Evolutionary conservation across 2,888 invertebrate genomes (phyloP).

Genomic region (Eristalinus aeneus): DNA sequence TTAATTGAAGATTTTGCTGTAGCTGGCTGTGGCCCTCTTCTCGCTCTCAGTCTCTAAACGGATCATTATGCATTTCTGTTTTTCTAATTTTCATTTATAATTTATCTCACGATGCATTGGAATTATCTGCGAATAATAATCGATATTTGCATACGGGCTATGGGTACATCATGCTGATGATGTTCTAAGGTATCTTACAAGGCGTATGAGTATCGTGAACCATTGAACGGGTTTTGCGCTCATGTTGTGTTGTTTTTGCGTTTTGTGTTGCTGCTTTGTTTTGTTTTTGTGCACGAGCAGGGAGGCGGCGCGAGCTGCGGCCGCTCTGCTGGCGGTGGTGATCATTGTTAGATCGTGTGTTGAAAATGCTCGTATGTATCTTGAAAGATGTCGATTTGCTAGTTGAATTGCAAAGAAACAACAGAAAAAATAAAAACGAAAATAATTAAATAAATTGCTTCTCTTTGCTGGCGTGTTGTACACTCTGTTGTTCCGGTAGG

Average conservation of each 20-base stretch:
- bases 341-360: constrained; percentile 49
- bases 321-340: background rate
- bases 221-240: constrained; percentile 60
- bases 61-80: constrained; percentile 45
- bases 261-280: background rate
- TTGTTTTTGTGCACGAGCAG: background rate
- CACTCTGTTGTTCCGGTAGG: constrained; percentile 45
- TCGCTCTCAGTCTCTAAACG: constrained; percentile 6
- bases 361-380: constrained; percentile 11
- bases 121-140: constrained; percentile 51
- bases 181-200: constrained; percentile 18
- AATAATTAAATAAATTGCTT: constrained; percentile 15
- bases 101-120: constrained; percentile 50
- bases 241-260: background rate
- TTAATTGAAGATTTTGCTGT: constrained; percentile 45
- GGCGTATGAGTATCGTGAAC: constrained; percentile 7
- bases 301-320: background rate
- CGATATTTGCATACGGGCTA: constrained; percentile 39
- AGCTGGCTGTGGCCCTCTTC: background rate
- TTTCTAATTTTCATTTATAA: constrained; percentile 16
- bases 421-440: background rate
- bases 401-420: constrained; percentile 47
- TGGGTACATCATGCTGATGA: constrained; percentile 15
- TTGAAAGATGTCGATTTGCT: constrained; percentile 40
- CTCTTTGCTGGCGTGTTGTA: background rate